A percentile compares a stretch with the other conserved stretches of the same genome.
Conservation (phyloP, 1,140 invertebrate genomes). For the Drosophila sucinea region DNA sequence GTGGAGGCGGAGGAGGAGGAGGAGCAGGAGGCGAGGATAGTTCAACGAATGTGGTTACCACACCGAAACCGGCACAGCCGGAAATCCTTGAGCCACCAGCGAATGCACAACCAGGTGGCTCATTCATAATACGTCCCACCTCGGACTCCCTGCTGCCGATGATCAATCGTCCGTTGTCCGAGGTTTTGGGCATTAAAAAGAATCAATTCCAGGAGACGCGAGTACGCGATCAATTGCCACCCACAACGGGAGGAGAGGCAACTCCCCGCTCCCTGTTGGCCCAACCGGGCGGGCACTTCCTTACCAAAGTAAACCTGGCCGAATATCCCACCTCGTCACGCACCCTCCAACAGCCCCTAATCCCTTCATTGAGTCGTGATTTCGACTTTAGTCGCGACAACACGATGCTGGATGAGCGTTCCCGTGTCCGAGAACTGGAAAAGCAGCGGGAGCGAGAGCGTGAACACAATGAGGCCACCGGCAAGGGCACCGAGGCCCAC, state of each 20-base stretch:
- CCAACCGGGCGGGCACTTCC: conserved; percentile 56
- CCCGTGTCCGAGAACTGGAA: conserved; percentile 64
- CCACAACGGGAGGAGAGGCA: conserved; percentile 46
- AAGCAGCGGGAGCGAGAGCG: conserved; percentile 56
- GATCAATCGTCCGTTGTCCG: conserved; percentile 82
- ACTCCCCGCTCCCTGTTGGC: conserved; percentile 49
- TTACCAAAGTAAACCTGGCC: conserved; percentile 78
- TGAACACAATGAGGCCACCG: conserved; percentile 63
- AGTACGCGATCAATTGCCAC: conserved; percentile 58
- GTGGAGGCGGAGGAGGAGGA: conserved; percentile 18
- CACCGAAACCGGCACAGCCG: conserved; percentile 53
- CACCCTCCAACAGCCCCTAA: conserved; percentile 38
- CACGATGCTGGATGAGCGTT: conserved; percentile 77
- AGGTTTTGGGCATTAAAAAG: conserved; percentile 82
- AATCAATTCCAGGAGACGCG: conserved; percentile 82
- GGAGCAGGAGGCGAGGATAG: conserved; percentile 21
- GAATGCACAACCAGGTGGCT: conserved; percentile 54
- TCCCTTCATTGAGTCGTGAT: conserved; percentile 56
- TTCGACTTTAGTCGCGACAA: conserved; percentile 80
- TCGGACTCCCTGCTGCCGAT: conserved; percentile 76
- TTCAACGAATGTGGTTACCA: conserved; percentile 25
- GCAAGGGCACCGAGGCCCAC: conserved; percentile 65
- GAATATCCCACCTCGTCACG: conserved; percentile 71
- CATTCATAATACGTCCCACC: conserved; percentile 75
- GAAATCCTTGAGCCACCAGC: conserved; percentile 61